These are phyloP conservation scores for Cephus pygmeus DNA, from an alignment of 2,888 invertebrate species.

Conservation along the genomic window DNA sequence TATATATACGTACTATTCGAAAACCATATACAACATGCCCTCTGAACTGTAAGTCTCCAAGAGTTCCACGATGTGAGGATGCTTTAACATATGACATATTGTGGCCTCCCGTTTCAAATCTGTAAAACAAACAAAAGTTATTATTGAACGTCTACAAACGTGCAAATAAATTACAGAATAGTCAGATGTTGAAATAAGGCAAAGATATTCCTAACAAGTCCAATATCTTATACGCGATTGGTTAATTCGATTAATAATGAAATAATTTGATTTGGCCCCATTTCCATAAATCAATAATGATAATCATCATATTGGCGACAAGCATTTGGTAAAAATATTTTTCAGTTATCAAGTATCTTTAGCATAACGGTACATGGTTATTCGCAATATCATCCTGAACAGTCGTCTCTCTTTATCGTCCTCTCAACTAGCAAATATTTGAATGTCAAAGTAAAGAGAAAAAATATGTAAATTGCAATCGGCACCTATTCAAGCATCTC, in stretches of 20 bases:
- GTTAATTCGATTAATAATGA: background rate
- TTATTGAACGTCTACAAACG: background rate
- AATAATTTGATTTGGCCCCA: background rate
- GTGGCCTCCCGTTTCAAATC: slow-evolving; percentile 98
- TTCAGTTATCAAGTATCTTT: background rate
- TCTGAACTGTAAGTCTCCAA: slow-evolving; percentile 98
- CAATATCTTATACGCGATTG: background rate
- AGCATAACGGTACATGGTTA: background rate
- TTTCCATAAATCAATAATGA: background rate
- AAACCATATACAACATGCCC: slow-evolving; percentile 99
- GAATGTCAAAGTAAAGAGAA: background rate
- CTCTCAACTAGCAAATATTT: background rate
- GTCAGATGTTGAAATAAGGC: too few species aligned
- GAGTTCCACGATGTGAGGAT: slow-evolving; percentile 98
- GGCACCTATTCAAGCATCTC: background rate
- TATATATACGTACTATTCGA: slow-evolving; percentile 90
- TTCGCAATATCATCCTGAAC: background rate
- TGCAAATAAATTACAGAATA: background rate
- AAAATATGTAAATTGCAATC: background rate
- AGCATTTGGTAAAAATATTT: background rate
- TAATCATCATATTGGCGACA: background rate
- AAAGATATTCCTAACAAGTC: background rate
- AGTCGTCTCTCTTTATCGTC: background rate
- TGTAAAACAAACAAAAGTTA: slow-evolving; percentile 67
- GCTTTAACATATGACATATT: slow-evolving; percentile 98